Percentiles rank a stretch among this genome's conserved stretches.
phyloP scores from a whole-genome alignment of 2,113 vertebrate genomes.

The Rhadina sibilatrix region DNA sequence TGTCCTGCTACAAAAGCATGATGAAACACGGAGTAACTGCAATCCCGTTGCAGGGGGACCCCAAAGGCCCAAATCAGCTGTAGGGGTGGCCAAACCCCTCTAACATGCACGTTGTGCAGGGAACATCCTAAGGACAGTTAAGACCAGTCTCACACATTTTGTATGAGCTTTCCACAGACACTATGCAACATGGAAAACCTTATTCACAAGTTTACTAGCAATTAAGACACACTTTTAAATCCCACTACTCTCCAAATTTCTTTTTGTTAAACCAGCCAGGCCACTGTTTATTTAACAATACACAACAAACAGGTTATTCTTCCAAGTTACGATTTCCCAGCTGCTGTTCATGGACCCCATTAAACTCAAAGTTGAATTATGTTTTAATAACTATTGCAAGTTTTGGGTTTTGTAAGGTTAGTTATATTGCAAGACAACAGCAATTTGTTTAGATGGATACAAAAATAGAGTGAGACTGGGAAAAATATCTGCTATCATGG shows the following conservation, averaged over 20 bases:
- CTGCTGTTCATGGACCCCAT: background rate
- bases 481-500: background rate
- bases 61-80: background rate
- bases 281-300: background rate
- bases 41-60: background rate
- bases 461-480: background rate
- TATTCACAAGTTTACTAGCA: background rate
- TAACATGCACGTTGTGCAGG: fast-evolving
- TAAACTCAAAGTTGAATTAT: background rate
- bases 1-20: background rate
- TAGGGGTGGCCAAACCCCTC: background rate
- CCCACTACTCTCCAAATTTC: background rate
- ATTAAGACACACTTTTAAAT: background rate
- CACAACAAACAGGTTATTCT: background rate
- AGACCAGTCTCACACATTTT: background rate
- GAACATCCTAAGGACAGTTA: background rate
- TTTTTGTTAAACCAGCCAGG: background rate
- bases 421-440: background rate
- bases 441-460: background rate
- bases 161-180: background rate
- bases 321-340: background rate
- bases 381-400: background rate
- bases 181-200: background rate
- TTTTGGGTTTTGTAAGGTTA: background rate
- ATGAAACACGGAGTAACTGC: background rate